phyloP scores from a whole-genome alignment of 1,140 invertebrate species.

The Zelostemma sp. region DNA sequence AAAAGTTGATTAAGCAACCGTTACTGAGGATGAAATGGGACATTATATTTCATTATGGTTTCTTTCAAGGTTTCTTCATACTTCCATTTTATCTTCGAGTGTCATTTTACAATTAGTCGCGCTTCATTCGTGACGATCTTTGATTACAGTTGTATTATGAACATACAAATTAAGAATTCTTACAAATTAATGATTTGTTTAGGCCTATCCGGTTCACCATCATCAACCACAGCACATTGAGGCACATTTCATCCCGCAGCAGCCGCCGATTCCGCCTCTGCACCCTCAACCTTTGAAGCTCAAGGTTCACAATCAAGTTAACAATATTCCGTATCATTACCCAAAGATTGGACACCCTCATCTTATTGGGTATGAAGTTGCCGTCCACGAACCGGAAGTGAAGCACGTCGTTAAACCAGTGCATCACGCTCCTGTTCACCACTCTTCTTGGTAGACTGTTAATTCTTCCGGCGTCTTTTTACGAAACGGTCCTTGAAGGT shows the following conservation, averaged over 20 bases:
- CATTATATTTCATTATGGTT: too few relatives aligned
- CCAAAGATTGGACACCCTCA: conserved; percentile 56
- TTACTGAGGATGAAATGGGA: too few relatives aligned
- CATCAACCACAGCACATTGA: conserved; percentile 53
- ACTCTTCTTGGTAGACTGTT: conserved; percentile 49
- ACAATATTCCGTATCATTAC: conserved; percentile 55
- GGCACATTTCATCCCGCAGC: conserved; percentile 58
- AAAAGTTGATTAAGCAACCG: too few relatives aligned
- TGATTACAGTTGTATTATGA: neutral
- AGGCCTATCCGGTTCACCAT: conserved; percentile 42
- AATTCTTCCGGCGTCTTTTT: conserved; percentile 20
- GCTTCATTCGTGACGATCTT: neutral
- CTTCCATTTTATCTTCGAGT: too few relatives aligned
- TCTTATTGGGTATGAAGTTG: conserved; percentile 59
- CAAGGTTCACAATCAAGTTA: conserved; percentile 50
- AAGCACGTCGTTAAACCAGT: conserved; percentile 55
- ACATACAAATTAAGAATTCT: neutral
- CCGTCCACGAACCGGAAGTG: conserved; percentile 57
- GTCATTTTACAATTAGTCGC: too few relatives aligned
- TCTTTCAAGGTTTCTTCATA: too few relatives aligned
- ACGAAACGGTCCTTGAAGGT: conserved; percentile 51
- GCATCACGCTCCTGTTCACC: conserved; percentile 49
- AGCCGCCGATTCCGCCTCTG: conserved; percentile 57
- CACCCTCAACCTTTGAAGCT: conserved; percentile 61
- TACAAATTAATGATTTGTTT: neutral